Conservation (phyloP, 2,113 vertebrate genomes). For the Channa argus region DNA sequence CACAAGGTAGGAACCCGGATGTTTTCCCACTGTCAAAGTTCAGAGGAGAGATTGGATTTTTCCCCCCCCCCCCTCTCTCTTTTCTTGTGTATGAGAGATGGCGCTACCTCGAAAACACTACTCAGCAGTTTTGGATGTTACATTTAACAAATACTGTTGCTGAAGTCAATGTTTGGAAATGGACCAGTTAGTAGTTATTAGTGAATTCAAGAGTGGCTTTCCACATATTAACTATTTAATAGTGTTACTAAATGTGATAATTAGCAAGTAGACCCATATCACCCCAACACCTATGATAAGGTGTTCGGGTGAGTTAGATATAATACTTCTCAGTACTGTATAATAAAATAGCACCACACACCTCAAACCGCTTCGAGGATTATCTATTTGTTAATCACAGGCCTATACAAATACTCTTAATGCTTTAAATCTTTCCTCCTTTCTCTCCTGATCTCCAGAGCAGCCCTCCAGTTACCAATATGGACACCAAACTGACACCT, state of each 20-base stretch:
- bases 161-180: constrained; percentile 28
- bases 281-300: no score
- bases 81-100: background rate
- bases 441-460: constrained; percentile 56
- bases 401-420: background rate
- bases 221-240: no score
- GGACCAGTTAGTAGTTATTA: background rate
- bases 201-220: background rate
- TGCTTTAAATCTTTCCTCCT: background rate
- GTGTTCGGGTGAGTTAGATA: no score
- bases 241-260: no score
- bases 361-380: no score
- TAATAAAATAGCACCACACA: no score
- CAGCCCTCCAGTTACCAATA: constrained; percentile 47
- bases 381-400: no score
- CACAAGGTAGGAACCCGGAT: constrained; percentile 78
- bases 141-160: constrained; percentile 13
- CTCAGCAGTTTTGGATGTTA: constrained; percentile 60
- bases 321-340: no score
- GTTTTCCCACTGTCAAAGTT: constrained; percentile 75
- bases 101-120: constrained; percentile 43
- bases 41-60: constrained; percentile 56
- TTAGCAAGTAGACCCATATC: background rate
- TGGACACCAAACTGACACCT: constrained; percentile 49
- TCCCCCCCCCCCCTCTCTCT: background rate